Evolutionary conservation across 2,888 invertebrate genomes (phyloP).

Genomic region (Euclidia mi): DNA sequence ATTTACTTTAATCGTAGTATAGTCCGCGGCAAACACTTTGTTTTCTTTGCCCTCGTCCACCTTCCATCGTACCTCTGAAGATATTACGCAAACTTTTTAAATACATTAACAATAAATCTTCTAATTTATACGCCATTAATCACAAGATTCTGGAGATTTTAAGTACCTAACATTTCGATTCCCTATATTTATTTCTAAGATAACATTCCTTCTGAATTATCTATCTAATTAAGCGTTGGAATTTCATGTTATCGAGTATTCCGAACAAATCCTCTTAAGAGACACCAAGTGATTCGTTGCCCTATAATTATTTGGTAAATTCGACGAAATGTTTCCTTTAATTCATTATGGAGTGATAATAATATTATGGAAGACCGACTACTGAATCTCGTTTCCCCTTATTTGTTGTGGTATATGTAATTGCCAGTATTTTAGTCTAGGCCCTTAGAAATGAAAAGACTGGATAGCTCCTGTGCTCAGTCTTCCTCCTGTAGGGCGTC

Average conservation of each 20-base stretch:
- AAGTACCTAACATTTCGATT: constrained; percentile 20
- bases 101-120: constrained; percentile 51
- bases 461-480: too few relatives aligned
- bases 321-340: constrained; percentile 57
- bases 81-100: constrained; percentile 44
- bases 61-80: constrained; percentile 23
- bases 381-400: constrained; percentile 51
- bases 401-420: constrained; percentile 50
- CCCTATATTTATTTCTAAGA: constrained; percentile 52
- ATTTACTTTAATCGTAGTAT: constrained; percentile 36
- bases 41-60: constrained; percentile 37
- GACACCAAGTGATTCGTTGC: constrained; percentile 14
- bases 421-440: constrained; percentile 19
- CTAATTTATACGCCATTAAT: constrained; percentile 40
- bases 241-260: constrained; percentile 45
- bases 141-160: constrained; percentile 34
- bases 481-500: too few relatives aligned
- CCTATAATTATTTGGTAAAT: constrained; percentile 41
- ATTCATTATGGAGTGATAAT: constrained; percentile 62
- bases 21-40: constrained; percentile 32
- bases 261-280: constrained; percentile 36
- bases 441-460: too few relatives aligned
- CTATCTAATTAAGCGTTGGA: constrained; percentile 43
- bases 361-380: constrained; percentile 58
- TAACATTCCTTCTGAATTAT: constrained; percentile 55